A percentile compares a stretch with the other conserved stretches of the same genome.
These are phyloP conservation scores for Uropetala carovei DNA, from an alignment of 2,888 invertebrate genomes.

Conservation along the genomic window DNA sequence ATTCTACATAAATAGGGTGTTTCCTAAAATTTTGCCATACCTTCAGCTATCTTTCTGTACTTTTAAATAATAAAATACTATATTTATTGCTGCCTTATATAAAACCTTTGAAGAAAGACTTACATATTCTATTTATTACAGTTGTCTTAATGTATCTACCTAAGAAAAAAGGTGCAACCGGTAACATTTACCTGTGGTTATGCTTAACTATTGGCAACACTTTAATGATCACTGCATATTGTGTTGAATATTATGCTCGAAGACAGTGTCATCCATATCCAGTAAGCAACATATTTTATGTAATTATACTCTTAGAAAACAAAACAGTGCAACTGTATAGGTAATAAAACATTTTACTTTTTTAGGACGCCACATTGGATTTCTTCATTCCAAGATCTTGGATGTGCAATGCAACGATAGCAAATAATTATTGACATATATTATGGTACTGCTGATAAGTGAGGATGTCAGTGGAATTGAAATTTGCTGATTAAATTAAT, in stretches of 20 bases:
- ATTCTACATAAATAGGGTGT: too few species aligned
- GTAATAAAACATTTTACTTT: neutral
- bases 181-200: conserved; percentile 45
- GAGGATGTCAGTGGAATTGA: too few species aligned
- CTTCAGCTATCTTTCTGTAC: too few species aligned
- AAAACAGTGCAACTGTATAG: too few species aligned
- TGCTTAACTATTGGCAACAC: neutral
- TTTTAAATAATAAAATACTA: too few species aligned
- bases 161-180: neutral
- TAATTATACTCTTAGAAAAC: too few species aligned
- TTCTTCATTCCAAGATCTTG: neutral
- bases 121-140: neutral
- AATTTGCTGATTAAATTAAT: too few species aligned
- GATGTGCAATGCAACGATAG: neutral
- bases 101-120: too few species aligned
- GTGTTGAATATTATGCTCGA: conserved; percentile 33
- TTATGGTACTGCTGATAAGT: neutral
- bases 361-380: neutral
- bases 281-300: neutral
- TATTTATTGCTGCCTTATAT: too few species aligned
- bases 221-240: neutral
- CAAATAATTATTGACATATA: neutral
- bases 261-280: neutral
- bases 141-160: conserved; percentile 32
- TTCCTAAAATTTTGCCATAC: too few species aligned